A percentile compares a stretch with the other conserved stretches of the same genome.
Conservation (phyloP, 35 echinoderm and acorn worm genomes). For the Heliocidaris erythrogramma region DNA sequence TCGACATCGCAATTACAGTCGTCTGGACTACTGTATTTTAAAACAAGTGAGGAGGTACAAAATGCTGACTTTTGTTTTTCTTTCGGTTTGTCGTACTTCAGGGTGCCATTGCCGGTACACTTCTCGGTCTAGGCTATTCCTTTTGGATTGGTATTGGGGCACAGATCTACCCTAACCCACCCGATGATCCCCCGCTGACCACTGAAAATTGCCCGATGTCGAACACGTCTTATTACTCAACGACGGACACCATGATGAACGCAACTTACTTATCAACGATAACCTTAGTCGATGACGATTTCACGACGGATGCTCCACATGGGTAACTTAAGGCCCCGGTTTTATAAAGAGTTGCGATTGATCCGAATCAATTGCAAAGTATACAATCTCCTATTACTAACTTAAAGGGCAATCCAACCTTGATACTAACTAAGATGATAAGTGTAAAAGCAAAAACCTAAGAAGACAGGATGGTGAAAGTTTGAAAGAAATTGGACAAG, state of each 20-base stretch:
- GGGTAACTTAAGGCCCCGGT: not conserved
- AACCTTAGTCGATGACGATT: not conserved
- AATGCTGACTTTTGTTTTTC: too few relatives aligned
- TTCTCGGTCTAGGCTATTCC: constrained; percentile 58
- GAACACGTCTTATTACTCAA: not conserved
- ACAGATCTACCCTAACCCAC: constrained; percentile 60
- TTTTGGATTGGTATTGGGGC: constrained; percentile 82
- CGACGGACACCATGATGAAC: not conserved
- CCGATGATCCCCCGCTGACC: constrained; percentile 14
- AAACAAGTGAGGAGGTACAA: too few relatives aligned
- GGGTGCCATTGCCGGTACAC: constrained; percentile 62
- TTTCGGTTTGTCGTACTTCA: not conserved
- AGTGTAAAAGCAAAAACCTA: too few relatives aligned
- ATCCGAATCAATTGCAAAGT: too few relatives aligned
- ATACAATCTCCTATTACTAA: too few relatives aligned
- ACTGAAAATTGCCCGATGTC: constrained; percentile 19
- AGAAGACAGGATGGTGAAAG: too few relatives aligned
- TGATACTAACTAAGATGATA: too few relatives aligned
- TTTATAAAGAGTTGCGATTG: too few relatives aligned
- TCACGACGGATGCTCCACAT: not conserved
- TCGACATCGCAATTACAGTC: too few relatives aligned
- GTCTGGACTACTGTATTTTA: too few relatives aligned
- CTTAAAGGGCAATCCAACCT: too few relatives aligned
- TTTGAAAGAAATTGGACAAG: too few relatives aligned
- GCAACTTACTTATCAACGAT: not conserved